These are phyloP conservation scores for Oeneis ivallda DNA, from an alignment of 2,888 invertebrate species.

Conservation along the genomic window DNA sequence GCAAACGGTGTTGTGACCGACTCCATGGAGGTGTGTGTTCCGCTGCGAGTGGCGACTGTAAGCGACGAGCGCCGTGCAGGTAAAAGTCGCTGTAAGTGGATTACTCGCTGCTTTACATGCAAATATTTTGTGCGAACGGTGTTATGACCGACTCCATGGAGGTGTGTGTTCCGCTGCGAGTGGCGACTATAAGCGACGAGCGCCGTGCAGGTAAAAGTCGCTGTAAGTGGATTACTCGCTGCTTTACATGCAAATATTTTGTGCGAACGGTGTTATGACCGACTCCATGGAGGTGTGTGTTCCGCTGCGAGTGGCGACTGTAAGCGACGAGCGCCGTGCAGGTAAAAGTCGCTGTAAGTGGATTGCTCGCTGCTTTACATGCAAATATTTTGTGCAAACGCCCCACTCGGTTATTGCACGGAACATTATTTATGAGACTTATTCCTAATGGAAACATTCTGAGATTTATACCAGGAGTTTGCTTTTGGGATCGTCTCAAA, in stretches of 20 bases:
- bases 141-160: slow-evolving; percentile 46
- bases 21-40: slow-evolving; percentile 49
- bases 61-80: too few relatives aligned
- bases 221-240: slow-evolving; percentile 70
- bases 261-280: slow-evolving; percentile 2
- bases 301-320: slow-evolving; percentile 52
- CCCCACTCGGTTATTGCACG: slow-evolving; percentile 43
- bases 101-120: too few relatives aligned
- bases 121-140: too few relatives aligned
- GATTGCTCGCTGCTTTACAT: slow-evolving; percentile 80
- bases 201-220: too few relatives aligned
- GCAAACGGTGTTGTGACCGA: too few relatives aligned
- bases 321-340: slow-evolving; percentile 70
- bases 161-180: slow-evolving; percentile 44
- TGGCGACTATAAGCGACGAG: too few relatives aligned
- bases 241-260: too few relatives aligned
- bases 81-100: too few relatives aligned
- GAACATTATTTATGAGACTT: slow-evolving; percentile 42
- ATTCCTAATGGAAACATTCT: slow-evolving; percentile 33
- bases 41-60: slow-evolving; percentile 47
- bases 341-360: slow-evolving; percentile 78
- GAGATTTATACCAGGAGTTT: slow-evolving; percentile 27
- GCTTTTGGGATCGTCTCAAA: slow-evolving; percentile 20
- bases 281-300: slow-evolving; percentile 49
- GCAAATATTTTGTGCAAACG: slow-evolving; percentile 78